Base-by-base conservation (phyloP, 2,797 vertebrate species). In the Sebastes melanostomus region DNA sequence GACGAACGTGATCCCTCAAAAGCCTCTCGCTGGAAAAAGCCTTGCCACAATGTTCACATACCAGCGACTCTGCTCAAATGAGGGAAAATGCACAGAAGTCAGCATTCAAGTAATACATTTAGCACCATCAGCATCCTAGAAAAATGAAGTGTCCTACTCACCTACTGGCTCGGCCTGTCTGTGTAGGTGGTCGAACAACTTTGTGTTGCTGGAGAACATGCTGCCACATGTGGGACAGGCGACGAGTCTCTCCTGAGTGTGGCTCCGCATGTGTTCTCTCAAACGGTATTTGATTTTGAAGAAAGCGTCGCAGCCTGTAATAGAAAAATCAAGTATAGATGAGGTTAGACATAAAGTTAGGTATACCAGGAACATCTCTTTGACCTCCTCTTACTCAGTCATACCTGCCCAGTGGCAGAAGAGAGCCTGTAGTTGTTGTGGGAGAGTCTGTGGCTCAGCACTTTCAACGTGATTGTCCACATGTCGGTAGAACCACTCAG, bases 401-500 rank as follows among this genome's bases (percentile, higher is more conserved):
- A 1, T 79, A 94, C 94, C 91, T 94, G 93, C 91, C 95, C 93
- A 96, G 68, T 87, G 93, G 86, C 94, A 97, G 86, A 94, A 94
- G 78, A 96, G 82, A 11, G 92, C 92, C 91, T 95, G 94, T 75
- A 96, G 93, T n/a, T 94, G 94, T 32, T 95, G 93, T 2, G 94
- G 84, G 29, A 96, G 88, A 8, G 91, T 86, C 90, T 97, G 88
- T 66, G 90, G 90, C 77, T 97, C 94, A 0, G 93, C 91, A 85
- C 94, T 95, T 86, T 94, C 94, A 16, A 94, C 94, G 7, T 95
- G 95, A 91, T 95, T 95, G 90, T 95, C 94, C 83, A 96, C 95
- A 60, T 95, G 94, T 16, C 96, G 92, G 79, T 96, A 96, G 91
- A 97, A 97, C 95, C 96, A 97, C 88, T 95, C 94, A 0, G 96